A percentile compares a stretch with the other conserved stretches of the same genome.
phyloP scores from a whole-genome alignment of 2,113 vertebrate species.

The Salvelinus fontinalis region DNA sequence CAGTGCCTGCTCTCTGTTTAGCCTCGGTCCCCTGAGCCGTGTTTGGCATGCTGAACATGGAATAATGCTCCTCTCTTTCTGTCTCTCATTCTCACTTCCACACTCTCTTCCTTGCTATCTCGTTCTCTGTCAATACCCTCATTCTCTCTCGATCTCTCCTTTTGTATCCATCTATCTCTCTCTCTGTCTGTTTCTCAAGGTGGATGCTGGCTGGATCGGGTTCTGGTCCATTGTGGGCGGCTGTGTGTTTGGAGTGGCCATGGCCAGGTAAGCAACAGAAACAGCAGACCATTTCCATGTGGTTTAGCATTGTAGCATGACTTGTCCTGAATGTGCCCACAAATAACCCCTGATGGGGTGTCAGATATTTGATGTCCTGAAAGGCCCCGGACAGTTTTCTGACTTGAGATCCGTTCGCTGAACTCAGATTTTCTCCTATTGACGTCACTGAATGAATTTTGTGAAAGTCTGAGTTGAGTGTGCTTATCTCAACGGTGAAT shows the following conservation, averaged over 20 bases:
- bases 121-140: no score
- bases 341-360: no score
- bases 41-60: constrained; percentile 27
- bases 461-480: no score
- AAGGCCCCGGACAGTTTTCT: no score
- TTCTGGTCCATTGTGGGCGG: constrained; percentile 96
- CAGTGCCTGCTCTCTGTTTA: constrained; percentile 17
- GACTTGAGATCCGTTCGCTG: no score
- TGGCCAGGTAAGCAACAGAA: constrained; percentile 83
- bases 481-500: no score
- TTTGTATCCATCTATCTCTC: neutral
- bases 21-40: constrained; percentile 18
- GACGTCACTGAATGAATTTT: no score
- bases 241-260: constrained; percentile 92
- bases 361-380: no score
- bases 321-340: no score
- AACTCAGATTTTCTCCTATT: no score
- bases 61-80: neutral
- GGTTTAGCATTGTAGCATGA: neutral
- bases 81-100: no score
- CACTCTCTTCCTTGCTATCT: no score
- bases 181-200: constrained; percentile 51
- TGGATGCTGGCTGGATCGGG: constrained; percentile 97
- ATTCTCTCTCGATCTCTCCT: neutral
- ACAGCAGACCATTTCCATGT: neutral